These are phyloP conservation scores for Trinectes maculatus DNA, from an alignment of 2,113 vertebrate genomes.

Conservation along the genomic window DNA sequence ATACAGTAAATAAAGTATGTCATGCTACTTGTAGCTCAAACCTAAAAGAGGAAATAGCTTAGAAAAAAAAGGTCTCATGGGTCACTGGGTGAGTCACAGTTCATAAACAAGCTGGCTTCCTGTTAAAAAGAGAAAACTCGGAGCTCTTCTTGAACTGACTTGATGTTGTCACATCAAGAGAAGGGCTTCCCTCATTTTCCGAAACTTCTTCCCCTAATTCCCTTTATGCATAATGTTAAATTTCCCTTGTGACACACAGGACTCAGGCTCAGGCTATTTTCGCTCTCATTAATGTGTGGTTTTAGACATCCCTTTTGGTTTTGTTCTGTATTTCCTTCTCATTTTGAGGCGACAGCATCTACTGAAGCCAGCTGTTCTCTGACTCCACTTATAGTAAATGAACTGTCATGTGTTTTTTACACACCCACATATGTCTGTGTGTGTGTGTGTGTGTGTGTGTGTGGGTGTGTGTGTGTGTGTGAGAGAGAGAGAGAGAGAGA, in stretches of 20 bases:
- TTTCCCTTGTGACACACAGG: constrained; percentile 22
- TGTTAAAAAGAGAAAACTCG: constrained; percentile 32
- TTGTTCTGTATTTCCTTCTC: constrained; percentile 54
- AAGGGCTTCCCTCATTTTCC: constrained; percentile 70
- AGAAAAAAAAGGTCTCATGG: background rate
- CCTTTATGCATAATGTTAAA: constrained; percentile 26
- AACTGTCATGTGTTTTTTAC: background rate
- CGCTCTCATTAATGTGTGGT: constrained; percentile 29
- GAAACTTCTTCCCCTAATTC: constrained; percentile 5
- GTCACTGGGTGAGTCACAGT: background rate
- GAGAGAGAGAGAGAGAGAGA: background rate
- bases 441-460: no score
- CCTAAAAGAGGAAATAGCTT: no score
- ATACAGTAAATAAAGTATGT: no score
- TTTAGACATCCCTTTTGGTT: constrained; percentile 41
- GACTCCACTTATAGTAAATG: constrained; percentile 23
- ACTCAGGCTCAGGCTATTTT: constrained; percentile 31
- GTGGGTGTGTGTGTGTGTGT: no score
- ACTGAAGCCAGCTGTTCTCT: background rate
- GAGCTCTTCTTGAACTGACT: background rate
- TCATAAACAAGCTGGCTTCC: constrained; percentile 38
- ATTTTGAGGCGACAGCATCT: background rate
- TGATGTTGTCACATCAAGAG: background rate
- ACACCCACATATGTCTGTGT: no score
- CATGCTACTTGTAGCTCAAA: no score